These are phyloP conservation scores for Drosophila histrio DNA, from an alignment of 2,888 invertebrate species.

Conservation along the genomic window DNA sequence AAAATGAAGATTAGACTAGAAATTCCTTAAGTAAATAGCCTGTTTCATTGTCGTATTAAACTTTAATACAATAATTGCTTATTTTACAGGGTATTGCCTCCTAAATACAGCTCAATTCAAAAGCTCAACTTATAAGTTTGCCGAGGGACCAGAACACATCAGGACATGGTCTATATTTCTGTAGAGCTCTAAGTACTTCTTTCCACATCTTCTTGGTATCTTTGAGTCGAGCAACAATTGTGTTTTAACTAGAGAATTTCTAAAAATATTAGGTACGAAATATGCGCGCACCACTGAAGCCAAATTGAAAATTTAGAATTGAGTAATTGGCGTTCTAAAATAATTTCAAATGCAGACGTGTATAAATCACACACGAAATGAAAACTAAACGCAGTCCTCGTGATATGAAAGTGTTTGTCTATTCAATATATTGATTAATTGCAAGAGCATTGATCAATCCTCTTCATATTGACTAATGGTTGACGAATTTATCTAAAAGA, in stretches of 20 bases:
- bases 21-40: too few relatives aligned
- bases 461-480: not conserved
- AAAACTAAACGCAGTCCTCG: slow-evolving; percentile 8
- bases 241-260: not conserved
- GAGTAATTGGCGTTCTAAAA: slow-evolving; percentile 36
- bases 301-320: slow-evolving; percentile 29
- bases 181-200: too few relatives aligned
- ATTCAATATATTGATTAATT: slow-evolving; percentile 13
- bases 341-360: slow-evolving; percentile 15
- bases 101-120: too few relatives aligned
- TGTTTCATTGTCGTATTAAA: too few relatives aligned
- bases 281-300: slow-evolving; percentile 15
- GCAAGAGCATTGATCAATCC: not conserved
- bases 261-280: slow-evolving; percentile 18
- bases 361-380: slow-evolving; percentile 10
- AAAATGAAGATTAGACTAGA: too few relatives aligned
- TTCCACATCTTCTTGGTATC: not conserved
- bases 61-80: too few relatives aligned
- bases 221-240: not conserved
- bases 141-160: too few relatives aligned
- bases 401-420: slow-evolving; percentile 1
- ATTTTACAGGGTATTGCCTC: too few relatives aligned
- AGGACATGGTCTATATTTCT: too few relatives aligned
- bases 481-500: not conserved
- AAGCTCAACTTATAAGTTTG: too few relatives aligned